Percentiles rank a stretch among this genome's conserved stretches.
Evolutionary conservation across 1,140 invertebrate species (phyloP).

Genomic region (Orchesella cincta): DNA sequence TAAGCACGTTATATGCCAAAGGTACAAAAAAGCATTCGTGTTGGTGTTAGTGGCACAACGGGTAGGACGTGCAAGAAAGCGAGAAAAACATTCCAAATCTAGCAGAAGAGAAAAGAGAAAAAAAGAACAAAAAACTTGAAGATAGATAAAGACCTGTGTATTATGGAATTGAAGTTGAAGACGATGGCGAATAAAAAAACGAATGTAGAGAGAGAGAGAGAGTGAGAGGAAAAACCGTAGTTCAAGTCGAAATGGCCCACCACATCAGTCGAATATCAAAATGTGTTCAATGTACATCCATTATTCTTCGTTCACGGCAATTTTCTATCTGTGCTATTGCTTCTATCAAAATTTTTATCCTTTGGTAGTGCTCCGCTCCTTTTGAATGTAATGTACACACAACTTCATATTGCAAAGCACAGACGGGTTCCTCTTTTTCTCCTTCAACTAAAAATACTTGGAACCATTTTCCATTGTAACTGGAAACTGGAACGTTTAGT

Average conservation of each 20-base stretch:
- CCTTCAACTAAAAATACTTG: too few relatives aligned
- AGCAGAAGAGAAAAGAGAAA: background rate
- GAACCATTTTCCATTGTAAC: background rate
- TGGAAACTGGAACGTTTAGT: slow-evolving; percentile 8
- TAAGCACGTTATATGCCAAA: too few relatives aligned
- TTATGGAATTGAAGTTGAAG: background rate
- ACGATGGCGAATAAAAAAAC: background rate
- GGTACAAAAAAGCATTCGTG: too few relatives aligned
- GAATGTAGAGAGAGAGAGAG: background rate
- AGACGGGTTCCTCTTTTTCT: too few relatives aligned
- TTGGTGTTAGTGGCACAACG: too few relatives aligned
- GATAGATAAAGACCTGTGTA: background rate
- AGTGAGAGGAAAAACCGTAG: background rate
- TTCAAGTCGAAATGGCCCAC: background rate
- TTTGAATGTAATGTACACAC: too few relatives aligned
- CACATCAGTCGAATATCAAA: background rate
- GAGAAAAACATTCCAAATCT: background rate
- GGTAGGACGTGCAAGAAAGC: background rate
- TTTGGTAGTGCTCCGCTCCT: too few relatives aligned
- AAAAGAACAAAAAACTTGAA: background rate
- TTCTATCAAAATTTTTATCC: too few relatives aligned
- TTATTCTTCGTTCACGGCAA: too few relatives aligned
- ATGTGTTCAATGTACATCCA: too few relatives aligned
- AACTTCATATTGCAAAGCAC: too few relatives aligned
- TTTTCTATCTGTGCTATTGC: too few relatives aligned